Evolutionary conservation across 2,888 invertebrate species (phyloP).

Genomic region (Calameuta idolon): DNA sequence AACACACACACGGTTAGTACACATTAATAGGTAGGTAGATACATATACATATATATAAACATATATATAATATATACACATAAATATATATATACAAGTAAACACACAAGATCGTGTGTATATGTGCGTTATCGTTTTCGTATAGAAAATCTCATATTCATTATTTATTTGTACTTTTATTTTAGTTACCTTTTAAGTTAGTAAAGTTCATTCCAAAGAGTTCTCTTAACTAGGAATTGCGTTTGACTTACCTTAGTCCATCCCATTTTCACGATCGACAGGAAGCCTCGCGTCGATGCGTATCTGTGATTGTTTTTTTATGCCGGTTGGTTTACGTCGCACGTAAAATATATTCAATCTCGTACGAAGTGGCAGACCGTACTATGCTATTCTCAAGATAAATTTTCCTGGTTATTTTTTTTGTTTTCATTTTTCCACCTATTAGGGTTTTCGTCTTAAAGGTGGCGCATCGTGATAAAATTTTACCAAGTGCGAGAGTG

Average conservation of each 20-base stretch:
- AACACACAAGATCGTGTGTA: not conserved
- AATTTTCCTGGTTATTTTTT: not conserved
- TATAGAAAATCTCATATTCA: constrained; percentile 18
- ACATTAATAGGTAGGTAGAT: constrained; percentile 6
- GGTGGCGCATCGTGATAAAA: not conserved
- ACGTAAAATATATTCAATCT: not conserved
- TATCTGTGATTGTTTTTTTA: not conserved
- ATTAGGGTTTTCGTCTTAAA: not conserved
- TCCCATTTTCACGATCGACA: not conserved
- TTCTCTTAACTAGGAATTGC: constrained; percentile 4
- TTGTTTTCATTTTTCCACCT: not conserved
- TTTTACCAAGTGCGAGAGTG: not conserved
- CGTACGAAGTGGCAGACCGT: not conserved
- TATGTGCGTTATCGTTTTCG: constrained; percentile 1
- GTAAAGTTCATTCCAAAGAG: constrained; percentile 52
- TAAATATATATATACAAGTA: constrained; percentile 20
- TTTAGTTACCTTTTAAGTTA: constrained; percentile 44
- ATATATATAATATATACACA: constrained; percentile 12
- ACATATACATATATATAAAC: not conserved
- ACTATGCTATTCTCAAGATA: not conserved
- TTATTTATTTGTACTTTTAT: constrained; percentile 36
- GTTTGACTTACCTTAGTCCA: constrained; percentile 12
- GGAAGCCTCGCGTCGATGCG: not conserved
- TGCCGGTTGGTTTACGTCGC: not conserved
- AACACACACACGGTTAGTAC: not conserved